Base-by-base conservation (phyloP, 2,888 invertebrate genomes). In the Hemaris fuciformis region DNA sequence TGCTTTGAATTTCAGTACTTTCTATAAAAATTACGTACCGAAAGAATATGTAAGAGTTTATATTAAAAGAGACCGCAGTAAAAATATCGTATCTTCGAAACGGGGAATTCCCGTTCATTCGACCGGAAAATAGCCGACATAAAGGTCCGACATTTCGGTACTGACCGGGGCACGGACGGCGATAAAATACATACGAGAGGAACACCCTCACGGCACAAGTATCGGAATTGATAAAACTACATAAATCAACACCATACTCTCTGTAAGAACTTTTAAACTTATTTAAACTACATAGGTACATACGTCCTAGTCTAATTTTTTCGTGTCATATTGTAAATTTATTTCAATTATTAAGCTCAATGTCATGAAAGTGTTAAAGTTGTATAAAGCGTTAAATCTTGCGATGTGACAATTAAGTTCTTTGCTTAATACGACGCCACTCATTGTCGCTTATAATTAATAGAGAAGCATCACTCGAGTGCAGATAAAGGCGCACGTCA, bases 61-160 rank as follows among this genome's bases (percentile, higher is more conserved):
- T 81, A 77, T 82, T 81, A 75, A 83, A 87, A 84, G 83, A 81
- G 75, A 74, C 72, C 74, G 74, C 70, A 75, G 77, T 83, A 84
- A 88, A 88, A 89, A 85, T 87, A 86, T 87, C 79, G 77, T 84
- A 83, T 83, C 83, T 76, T 74, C 81, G 80, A 83, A 85, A 85
- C 80, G 76, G 80, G 81, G 83, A 84, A 91, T 90, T 84, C 89
- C 82, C 79, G 89, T 77, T 83, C 87, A 80, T 76, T 82, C 82
- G 79, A 80, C 82, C 87, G 89, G 91, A 91, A 91, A 92, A 92
- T 92, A 86, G 88, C 85, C 84, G 85, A 86, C 88, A 88, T 89
- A 88, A 90, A 89, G 89, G 88, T 86, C 86, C 83, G 78, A 79
- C 84, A 83, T 85, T 81, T 83, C 84, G 86, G 74, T 74, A 74